phyloP scores from a whole-genome alignment of 2,888 invertebrate genomes.

The Orthosia gothica region DNA sequence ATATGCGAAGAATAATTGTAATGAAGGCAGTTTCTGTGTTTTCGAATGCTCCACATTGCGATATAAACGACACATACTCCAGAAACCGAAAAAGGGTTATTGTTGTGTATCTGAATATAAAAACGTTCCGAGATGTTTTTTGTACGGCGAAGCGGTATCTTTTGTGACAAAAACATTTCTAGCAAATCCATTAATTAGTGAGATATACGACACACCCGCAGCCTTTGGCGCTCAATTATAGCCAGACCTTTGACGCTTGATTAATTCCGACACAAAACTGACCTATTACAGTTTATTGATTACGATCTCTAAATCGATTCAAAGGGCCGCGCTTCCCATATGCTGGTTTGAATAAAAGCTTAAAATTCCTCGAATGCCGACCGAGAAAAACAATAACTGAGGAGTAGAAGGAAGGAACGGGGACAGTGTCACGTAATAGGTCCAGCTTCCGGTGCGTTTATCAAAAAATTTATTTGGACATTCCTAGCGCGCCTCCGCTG shows the following conservation, averaged over 20 bases:
- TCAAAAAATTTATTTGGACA: constrained; percentile 90
- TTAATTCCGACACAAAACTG: constrained; percentile 90
- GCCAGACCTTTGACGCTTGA: constrained; percentile 90
- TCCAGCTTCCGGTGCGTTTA: constrained; percentile 89
- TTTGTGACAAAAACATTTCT: constrained; percentile 87
- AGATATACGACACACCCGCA: constrained; percentile 88
- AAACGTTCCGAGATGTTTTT: constrained; percentile 72
- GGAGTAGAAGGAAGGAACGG: constrained; percentile 83
- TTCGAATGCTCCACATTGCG: constrained; percentile 55
- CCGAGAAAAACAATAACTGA: constrained; percentile 89
- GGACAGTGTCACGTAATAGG: constrained; percentile 89
- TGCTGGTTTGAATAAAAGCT: constrained; percentile 84
- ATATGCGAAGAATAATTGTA: constrained; percentile 61
- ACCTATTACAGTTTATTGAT: constrained; percentile 89
- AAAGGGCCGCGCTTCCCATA: constrained; percentile 88
- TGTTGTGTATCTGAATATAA: constrained; percentile 59
- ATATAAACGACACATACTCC: constrained; percentile 61
- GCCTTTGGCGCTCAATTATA: constrained; percentile 87
- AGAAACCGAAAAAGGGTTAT: constrained; percentile 69
- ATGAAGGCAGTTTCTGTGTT: constrained; percentile 60
- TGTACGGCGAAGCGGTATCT: constrained; percentile 81
- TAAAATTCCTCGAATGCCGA: constrained; percentile 85
- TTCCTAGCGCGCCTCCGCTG: constrained; percentile 86
- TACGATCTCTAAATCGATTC: constrained; percentile 88
- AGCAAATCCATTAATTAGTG: constrained; percentile 90